phyloP scores from a whole-genome alignment of 2,797 vertebrate genomes.

The Rhyacichthys aspro region DNA sequence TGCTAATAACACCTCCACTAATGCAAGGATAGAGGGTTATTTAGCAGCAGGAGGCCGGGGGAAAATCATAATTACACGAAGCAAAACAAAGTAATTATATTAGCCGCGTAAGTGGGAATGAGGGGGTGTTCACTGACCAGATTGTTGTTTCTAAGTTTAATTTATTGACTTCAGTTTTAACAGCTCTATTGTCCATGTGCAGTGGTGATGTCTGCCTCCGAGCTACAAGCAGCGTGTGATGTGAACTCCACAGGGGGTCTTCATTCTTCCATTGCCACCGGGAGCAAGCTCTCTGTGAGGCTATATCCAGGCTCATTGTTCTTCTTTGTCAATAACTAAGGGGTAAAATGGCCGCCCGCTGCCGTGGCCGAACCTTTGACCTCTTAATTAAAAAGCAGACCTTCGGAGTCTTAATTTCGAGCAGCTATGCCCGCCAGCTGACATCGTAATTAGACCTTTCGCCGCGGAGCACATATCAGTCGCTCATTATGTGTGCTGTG shows the following conservation, averaged over 20 bases:
- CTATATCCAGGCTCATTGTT: background rate
- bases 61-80: background rate
- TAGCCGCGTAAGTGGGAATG: background rate
- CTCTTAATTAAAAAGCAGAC: background rate
- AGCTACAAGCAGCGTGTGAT: conserved; percentile 4
- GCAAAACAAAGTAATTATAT: conserved; percentile 8
- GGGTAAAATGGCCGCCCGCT: conserved; percentile 1
- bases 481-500: background rate
- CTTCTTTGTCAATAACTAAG: background rate
- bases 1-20: background rate
- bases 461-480: background rate
- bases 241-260: conserved; percentile 5
- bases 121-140: background rate
- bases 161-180: no score
- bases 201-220: no score
- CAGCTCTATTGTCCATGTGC: no score
- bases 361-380: conserved; percentile 5
- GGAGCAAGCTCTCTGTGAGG: background rate
- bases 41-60: background rate
- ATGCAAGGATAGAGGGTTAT: background rate
- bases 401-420: background rate
- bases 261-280: background rate
- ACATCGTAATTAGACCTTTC: background rate
- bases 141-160: no score
- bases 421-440: background rate